phyloP scores from a whole-genome alignment of 2,888 invertebrate genomes.

The Oscheius sp. region DNA sequence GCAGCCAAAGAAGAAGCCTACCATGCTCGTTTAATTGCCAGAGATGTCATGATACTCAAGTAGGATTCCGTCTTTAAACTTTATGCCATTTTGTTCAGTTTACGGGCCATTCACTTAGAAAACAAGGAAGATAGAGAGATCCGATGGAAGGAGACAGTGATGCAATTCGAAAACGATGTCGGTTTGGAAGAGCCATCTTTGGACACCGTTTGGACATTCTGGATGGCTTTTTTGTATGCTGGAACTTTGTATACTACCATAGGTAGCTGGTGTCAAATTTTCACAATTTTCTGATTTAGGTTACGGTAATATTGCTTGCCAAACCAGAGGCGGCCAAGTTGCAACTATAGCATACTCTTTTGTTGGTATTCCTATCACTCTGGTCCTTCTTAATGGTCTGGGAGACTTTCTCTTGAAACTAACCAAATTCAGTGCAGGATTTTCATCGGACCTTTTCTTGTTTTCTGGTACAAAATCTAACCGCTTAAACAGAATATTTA shows the following conservation, averaged over 20 bases:
- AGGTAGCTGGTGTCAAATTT: slow-evolving; percentile 49
- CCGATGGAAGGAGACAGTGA: slow-evolving; percentile 68
- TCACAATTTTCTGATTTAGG: slow-evolving; percentile 79
- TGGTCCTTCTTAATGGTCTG: slow-evolving; percentile 92
- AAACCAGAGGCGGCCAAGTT: slow-evolving; percentile 85
- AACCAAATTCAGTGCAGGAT: slow-evolving; percentile 51
- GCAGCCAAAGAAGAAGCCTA: slow-evolving; percentile 58
- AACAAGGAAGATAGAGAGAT: slow-evolving; percentile 60
- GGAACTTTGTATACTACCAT: slow-evolving; percentile 73
- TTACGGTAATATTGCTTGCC: slow-evolving; percentile 94
- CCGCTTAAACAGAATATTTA: not conserved
- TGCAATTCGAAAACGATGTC: slow-evolving; percentile 63
- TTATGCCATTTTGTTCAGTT: slow-evolving; percentile 37
- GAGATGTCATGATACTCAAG: slow-evolving; percentile 69
- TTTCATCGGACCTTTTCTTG: slow-evolving; percentile 42
- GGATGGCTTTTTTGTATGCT: slow-evolving; percentile 71
- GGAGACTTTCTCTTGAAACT: slow-evolving; percentile 83
- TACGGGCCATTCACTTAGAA: slow-evolving; percentile 61
- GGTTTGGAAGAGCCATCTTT: slow-evolving; percentile 56
- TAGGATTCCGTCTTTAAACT: slow-evolving; percentile 15
- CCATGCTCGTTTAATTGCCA: slow-evolving; percentile 65
- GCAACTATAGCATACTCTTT: slow-evolving; percentile 89
- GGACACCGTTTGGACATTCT: slow-evolving; percentile 70
- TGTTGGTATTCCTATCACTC: slow-evolving; percentile 93
- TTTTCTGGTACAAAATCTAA: slow-evolving; percentile 43